Base-by-base conservation (phyloP, 1,140 invertebrate species). In the Lamellibrachia luymesi region DNA sequence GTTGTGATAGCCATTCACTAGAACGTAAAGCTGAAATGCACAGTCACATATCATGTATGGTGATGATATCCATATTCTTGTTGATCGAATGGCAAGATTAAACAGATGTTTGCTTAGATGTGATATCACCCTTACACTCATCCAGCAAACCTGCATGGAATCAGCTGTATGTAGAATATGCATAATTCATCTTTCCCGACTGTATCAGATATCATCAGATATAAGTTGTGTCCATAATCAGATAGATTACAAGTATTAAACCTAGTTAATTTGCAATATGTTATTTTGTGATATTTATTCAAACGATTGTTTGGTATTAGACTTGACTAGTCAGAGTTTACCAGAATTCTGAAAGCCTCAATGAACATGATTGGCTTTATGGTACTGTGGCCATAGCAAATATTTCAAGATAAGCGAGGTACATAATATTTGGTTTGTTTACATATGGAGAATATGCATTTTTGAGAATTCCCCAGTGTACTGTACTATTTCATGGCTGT, bases 401-500 rank as follows among this genome's bases (percentile, higher is more conserved):
- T 38, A 38, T 38, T 38, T 38, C 38, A 38, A 80, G 25, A 80
- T 80, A 80, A 22, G 64, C 8, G 13, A 80, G 17, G 17, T 80
- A 17, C 25, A 80, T 10, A 2, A 80, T 80, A 22, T 80, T 80
- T 6, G 8, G 17, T 22, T 80, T 80, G 13, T 80, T 22, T 80
- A 80, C 25, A 22, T 22, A 80, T 95, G n/a, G 94, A 95, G 64
- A 80, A 80, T 80, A 80, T 80, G 64, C 64, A 80, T 80, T 2
- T 80, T 80, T 80, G 64, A 80, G 17, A 38, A 38, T 38, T 80
- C 64, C 8, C 64, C 25, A 17, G 2, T 80, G 64, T 10, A 22
- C 64, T 22, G 2, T 80, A 80, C 64, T 80, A 80, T 80, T 80
- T 80, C 5, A 80, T 80, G 64, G 64, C 64, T 80, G 64, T 80